Evolutionary conservation across 2,113 vertebrate genomes (phyloP), one percentile per base, ranked within the genome.

Genomic region (Anarrhichthys ocellatus): DNA sequence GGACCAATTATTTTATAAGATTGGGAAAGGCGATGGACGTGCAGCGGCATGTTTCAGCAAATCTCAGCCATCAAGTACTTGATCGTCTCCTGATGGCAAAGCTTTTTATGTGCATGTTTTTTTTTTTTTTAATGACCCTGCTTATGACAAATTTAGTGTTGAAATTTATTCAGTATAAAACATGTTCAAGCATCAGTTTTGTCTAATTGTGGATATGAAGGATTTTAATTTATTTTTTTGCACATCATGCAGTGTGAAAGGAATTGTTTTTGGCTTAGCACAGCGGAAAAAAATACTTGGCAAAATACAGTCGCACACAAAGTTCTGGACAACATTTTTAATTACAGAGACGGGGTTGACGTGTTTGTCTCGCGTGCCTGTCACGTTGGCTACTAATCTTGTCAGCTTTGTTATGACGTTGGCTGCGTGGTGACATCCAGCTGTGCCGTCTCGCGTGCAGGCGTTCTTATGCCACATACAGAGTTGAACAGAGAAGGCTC

Each of bases 341-440:
- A 88, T 76, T 56, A 82, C 38, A 82, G 73, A 77, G 52, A 69
- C 62, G 22, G 44, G 8, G 24, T 77, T 76, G 73, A 81, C 20
- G 61, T 85, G 75, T 69, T 87, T 80, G 64, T 77, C 80, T 73
- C 2, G 14, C 64, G 76, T 81, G 80, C 64, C 59, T 72, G 76
- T 78, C 84, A 79, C 24, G 9, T 80, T 42, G 11, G 20, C 76
- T 63, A 7, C 66, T 82, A 48, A 80, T 82, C 78, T 83, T 61
- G 34, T 56, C 78, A 29, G 73, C 76, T 75, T 32, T 76, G 68
- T 77, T 62, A 17, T 72, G 69, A 77, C 14, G 5, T 73, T 66
- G 0, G 13, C 36, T 69, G 42, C 10, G 0, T 64, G 77, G 73
- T 77, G 76, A 44, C 67, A 15, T 46, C 69, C 74, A 64, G 65